A percentile compares a stretch with the other conserved stretches of the same genome.
These are phyloP conservation scores for Bombus sibiricus DNA, from an alignment of 1,140 invertebrate species.

Conservation along the genomic window DNA sequence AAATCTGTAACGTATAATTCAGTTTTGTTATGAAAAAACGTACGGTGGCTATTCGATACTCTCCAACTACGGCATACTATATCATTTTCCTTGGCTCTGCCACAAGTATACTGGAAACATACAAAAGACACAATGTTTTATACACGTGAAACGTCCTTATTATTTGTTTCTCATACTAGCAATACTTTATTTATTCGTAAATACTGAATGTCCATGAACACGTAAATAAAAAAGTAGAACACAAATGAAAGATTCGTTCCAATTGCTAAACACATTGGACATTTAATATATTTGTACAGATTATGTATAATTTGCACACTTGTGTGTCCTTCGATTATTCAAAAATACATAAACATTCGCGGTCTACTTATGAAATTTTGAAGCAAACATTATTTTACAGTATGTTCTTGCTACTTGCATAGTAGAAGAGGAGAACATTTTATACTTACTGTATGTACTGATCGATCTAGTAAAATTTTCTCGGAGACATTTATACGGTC, in stretches of 20 bases:
- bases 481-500: conserved; percentile 26
- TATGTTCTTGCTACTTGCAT: not conserved
- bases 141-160: not conserved
- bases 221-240: no score
- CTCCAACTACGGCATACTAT: conserved; percentile 60
- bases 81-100: conserved; percentile 62
- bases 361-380: not conserved
- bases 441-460: conserved; percentile 15
- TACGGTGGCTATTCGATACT: conserved; percentile 70
- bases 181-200: no score
- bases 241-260: no score
- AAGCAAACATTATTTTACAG: not conserved
- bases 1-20: conserved; percentile 65
- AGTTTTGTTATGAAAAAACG: conserved; percentile 51
- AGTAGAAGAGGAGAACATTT: not conserved
- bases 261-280: no score
- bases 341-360: not conserved
- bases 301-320: no score
- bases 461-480: conserved; percentile 16
- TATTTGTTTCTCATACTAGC: no score
- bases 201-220: no score
- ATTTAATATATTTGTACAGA: no score
- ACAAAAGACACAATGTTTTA: not conserved
- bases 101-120: conserved; percentile 69
- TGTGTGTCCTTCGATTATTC: no score